These are phyloP conservation scores for Rhingia rostrata DNA, from an alignment of 2,888 invertebrate genomes.

Conservation along the genomic window DNA sequence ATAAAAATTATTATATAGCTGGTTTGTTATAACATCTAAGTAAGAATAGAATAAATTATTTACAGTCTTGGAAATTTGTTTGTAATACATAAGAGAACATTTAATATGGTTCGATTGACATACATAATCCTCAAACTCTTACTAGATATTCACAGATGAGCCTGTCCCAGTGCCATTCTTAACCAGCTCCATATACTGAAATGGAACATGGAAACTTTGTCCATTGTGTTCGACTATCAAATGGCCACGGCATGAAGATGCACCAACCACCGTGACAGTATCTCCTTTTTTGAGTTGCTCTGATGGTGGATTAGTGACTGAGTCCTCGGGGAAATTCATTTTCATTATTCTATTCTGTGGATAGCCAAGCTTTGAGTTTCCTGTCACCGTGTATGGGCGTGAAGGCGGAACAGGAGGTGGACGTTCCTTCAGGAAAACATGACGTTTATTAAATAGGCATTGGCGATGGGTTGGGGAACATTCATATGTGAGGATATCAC, in stretches of 20 bases:
- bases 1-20: constrained; percentile 1
- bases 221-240: constrained; percentile 92
- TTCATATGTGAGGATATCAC: constrained; percentile 75
- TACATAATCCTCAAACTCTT: constrained; percentile 45
- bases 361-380: constrained; percentile 95
- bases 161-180: constrained; percentile 75
- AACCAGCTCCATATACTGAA: constrained; percentile 91
- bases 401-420: constrained; percentile 96
- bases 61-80: constrained; percentile 78
- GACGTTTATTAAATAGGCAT: constrained; percentile 57
- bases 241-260: constrained; percentile 93
- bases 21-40: neutral
- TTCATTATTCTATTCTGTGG: constrained; percentile 96
- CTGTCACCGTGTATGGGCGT: constrained; percentile 94
- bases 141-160: constrained; percentile 77
- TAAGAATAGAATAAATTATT: constrained; percentile 76
- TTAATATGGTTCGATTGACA: constrained; percentile 34
- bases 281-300: constrained; percentile 90
- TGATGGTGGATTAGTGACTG: constrained; percentile 79
- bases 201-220: constrained; percentile 90
- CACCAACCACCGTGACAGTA: constrained; percentile 93
- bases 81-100: constrained; percentile 58
- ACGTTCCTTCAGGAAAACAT: constrained; percentile 86
- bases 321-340: constrained; percentile 90
- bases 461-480: constrained; percentile 3